A percentile compares a stretch with the other conserved stretches of the same genome.
Evolutionary conservation across 2,888 invertebrate species (phyloP).

Genomic region (Muschampia plurimacula): DNA sequence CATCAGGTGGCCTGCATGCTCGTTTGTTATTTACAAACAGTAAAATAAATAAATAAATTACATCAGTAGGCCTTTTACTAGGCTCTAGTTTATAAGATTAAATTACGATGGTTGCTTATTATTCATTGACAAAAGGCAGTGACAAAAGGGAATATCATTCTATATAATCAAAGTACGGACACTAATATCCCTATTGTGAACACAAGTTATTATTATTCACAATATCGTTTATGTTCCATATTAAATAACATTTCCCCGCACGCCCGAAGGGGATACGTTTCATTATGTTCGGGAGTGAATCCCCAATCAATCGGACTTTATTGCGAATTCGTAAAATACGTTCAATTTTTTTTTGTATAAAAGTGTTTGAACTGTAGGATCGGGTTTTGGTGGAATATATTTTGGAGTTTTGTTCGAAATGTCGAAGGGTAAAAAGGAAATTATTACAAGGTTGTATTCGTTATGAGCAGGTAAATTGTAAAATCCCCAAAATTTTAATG

Average conservation of each 20-base stretch:
- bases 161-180: neutral
- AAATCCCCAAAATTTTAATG: neutral
- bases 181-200: neutral
- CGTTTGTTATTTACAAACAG: too few relatives aligned
- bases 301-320: conserved; percentile 62
- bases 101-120: too few relatives aligned
- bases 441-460: neutral
- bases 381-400: neutral
- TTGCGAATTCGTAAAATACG: conserved; percentile 53
- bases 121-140: neutral
- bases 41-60: too few relatives aligned
- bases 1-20: too few relatives aligned
- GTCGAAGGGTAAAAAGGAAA: neutral
- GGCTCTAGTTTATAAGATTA: too few relatives aligned
- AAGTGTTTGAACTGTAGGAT: neutral
- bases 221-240: conserved; percentile 67
- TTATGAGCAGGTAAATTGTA: neutral
- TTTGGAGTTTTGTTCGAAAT: neutral
- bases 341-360: conserved; percentile 4
- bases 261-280: conserved; percentile 60
- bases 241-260: conserved; percentile 61
- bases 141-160: neutral
- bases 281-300: conserved; percentile 54
- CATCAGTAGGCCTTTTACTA: too few relatives aligned
- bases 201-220: conserved; percentile 51